These are phyloP conservation scores for Volucella bombylans DNA, from an alignment of 2,888 invertebrate genomes.

Conservation along the genomic window DNA sequence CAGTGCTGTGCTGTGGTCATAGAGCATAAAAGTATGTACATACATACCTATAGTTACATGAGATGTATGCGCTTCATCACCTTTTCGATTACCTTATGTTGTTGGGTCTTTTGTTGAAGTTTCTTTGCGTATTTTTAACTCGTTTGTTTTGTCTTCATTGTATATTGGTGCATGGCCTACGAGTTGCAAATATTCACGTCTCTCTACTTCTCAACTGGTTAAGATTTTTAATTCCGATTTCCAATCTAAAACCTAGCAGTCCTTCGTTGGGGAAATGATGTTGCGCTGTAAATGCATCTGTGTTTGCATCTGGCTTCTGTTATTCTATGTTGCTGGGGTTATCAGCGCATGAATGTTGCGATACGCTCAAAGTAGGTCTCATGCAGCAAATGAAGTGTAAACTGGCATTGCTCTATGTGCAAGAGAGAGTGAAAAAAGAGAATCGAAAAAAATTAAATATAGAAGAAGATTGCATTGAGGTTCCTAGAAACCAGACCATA, in stretches of 20 bases:
- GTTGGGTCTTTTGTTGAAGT: neutral
- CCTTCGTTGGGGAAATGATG: slow-evolving; percentile 54
- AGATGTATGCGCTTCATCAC: too few relatives aligned
- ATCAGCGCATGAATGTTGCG: slow-evolving; percentile 64
- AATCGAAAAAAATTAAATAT: slow-evolving; percentile 44
- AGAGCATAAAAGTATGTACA: slow-evolving; percentile 43
- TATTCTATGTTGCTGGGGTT: slow-evolving; percentile 38
- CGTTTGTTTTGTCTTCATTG: slow-evolving; percentile 30
- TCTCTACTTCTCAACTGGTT: too few relatives aligned
- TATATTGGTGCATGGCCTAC: neutral
- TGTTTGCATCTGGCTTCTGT: slow-evolving; percentile 54
- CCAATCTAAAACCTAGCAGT: slow-evolving; percentile 13
- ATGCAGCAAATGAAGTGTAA: slow-evolving; percentile 70
- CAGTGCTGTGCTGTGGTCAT: slow-evolving; percentile 35
- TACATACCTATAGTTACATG: too few relatives aligned
- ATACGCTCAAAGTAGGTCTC: slow-evolving; percentile 65
- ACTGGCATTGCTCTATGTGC: slow-evolving; percentile 41
- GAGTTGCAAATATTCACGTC: too few relatives aligned
- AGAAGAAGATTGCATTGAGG: slow-evolving; percentile 38
- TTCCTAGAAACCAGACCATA: too few relatives aligned
- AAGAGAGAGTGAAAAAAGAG: slow-evolving; percentile 30
- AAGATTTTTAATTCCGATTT: too few relatives aligned
- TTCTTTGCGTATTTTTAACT: slow-evolving; percentile 62
- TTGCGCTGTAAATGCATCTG: slow-evolving; percentile 1
- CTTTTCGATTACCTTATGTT: too few relatives aligned